Evolutionary conservation across 37 sponge, comb jelly and placozoan genomes (phyloP), one percentile per base, ranked within the genome.

Genomic region (Ianthella basta): DNA sequence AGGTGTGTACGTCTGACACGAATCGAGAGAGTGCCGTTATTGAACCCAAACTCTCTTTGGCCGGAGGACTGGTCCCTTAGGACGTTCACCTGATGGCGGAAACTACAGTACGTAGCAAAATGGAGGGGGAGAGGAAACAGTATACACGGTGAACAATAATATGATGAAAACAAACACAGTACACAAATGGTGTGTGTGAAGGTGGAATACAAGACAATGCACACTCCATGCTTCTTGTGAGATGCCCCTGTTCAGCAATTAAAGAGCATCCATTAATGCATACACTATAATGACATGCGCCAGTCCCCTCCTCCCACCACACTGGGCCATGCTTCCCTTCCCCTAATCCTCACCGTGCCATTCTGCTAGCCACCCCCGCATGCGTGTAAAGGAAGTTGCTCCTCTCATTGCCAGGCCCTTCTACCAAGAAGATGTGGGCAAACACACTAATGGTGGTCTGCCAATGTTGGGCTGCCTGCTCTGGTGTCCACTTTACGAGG

Each of bases 281-380:
- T n/a, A n/a, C n/a, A n/a, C n/a, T n/a, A n/a, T n/a, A n/a, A n/a
- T n/a, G n/a, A n/a, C n/a, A n/a, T n/a, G n/a, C n/a, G n/a, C n/a
- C n/a, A n/a, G n/a, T n/a, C n/a, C n/a, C n/a, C n/a, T n/a, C n/a
- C n/a, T n/a, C n/a, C n/a, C n/a, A n/a, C n/a, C n/a, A n/a, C n/a
- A n/a, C n/a, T n/a, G n/a, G n/a, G n/a, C n/a, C n/a, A n/a, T n/a
- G n/a, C n/a, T n/a, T n/a, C n/a, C n/a, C n/a, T n/a, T n/a, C n/a
- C n/a, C 37, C n/a, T 27, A 23, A 15, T 27, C 66, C 85, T 25
- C 20, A 90, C 89, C 93, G 87, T 18, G 96, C 89, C 93, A 91
- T 95, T 27, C 92, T 69, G 24, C 96, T 91, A 23, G 93, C 93
- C 53, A 95, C 89, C 15, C 96, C 96, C 25, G 93, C 96, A 10